Percentiles rank a stretch among this genome's conserved stretches.
phyloP scores from a whole-genome alignment of 2,888 invertebrate species.

The Pollenia angustigena region DNA sequence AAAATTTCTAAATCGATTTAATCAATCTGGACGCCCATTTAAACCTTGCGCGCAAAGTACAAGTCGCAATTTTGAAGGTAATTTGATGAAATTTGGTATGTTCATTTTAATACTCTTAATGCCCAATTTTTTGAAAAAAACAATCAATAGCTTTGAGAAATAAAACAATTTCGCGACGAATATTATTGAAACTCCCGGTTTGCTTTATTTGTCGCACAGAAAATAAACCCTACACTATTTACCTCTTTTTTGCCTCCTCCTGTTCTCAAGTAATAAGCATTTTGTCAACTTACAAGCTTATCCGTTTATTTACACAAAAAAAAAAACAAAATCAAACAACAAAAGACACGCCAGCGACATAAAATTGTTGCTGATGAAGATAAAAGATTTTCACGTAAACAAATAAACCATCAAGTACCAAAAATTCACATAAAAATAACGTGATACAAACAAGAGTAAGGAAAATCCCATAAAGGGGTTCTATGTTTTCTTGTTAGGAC shows the following conservation, averaged over 20 bases:
- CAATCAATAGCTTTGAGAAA: too few species aligned
- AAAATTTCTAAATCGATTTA: too few species aligned
- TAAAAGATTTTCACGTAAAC: conserved; percentile 33
- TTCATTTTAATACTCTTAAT: too few species aligned
- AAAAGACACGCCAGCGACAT: not conserved
- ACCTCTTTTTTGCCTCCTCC: not conserved
- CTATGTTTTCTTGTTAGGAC: conserved; percentile 25
- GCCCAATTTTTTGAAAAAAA: too few species aligned
- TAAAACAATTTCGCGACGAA: too few species aligned
- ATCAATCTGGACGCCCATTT: too few species aligned
- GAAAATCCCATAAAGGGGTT: conserved; percentile 28
- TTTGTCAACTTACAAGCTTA: not conserved
- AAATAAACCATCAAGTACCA: conserved; percentile 48
- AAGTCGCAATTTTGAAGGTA: too few species aligned
- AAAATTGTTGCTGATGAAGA: conserved; percentile 32
- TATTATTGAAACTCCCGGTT: too few species aligned
- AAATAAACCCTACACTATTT: too few species aligned
- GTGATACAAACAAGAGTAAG: not conserved
- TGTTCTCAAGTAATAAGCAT: not conserved
- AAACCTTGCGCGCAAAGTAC: too few species aligned
- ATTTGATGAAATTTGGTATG: too few species aligned
- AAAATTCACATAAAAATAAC: not conserved
- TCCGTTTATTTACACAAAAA: not conserved
- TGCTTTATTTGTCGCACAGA: too few species aligned
- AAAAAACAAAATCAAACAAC: not conserved